These are phyloP conservation scores for Turnix velox DNA, from an alignment of 2,113 vertebrate species.

Conservation along the genomic window DNA sequence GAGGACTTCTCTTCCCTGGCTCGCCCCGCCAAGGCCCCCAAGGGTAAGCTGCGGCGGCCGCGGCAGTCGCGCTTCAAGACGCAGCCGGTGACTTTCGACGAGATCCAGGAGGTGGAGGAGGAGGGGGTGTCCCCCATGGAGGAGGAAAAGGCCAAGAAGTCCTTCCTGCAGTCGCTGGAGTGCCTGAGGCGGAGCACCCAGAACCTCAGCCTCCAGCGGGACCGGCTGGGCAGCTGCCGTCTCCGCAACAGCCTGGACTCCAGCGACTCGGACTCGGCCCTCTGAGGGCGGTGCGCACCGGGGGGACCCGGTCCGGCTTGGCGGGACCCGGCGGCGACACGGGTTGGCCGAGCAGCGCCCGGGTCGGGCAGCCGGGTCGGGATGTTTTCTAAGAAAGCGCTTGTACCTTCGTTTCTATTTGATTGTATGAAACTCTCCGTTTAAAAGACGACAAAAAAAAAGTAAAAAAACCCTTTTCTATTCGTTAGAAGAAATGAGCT, in stretches of 20 bases:
- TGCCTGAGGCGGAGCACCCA: constrained; percentile 92
- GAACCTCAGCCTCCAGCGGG: constrained; percentile 77
- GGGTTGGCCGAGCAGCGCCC: not conserved
- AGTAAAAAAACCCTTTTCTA: constrained; percentile 65
- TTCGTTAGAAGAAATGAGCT: constrained; percentile 61
- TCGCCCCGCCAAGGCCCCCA: constrained; percentile 73
- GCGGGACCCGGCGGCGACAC: not conserved
- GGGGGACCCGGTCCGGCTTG: not conserved
- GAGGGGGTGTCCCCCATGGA: constrained; percentile 91
- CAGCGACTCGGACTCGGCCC: constrained; percentile 92
- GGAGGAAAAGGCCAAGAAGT: constrained; percentile 91
- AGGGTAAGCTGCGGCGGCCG: constrained; percentile 80
- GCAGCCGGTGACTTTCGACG: constrained; percentile 96
- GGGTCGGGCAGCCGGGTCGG: not conserved
- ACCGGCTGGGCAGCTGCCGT: constrained; percentile 71
- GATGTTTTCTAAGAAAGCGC: constrained; percentile 53
- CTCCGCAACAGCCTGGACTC: constrained; percentile 90
- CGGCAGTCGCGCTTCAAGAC: constrained; percentile 94
- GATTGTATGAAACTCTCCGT: constrained; percentile 40
- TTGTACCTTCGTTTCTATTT: constrained; percentile 54
- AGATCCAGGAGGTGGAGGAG: constrained; percentile 97
- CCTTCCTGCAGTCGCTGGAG: constrained; percentile 96
- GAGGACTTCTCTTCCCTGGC: constrained; percentile 90
- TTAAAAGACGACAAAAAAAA: not conserved
- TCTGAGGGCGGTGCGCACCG: constrained; percentile 68